Base-by-base conservation (phyloP, 2,888 invertebrate species). In the Rhagonycha fulva region DNA sequence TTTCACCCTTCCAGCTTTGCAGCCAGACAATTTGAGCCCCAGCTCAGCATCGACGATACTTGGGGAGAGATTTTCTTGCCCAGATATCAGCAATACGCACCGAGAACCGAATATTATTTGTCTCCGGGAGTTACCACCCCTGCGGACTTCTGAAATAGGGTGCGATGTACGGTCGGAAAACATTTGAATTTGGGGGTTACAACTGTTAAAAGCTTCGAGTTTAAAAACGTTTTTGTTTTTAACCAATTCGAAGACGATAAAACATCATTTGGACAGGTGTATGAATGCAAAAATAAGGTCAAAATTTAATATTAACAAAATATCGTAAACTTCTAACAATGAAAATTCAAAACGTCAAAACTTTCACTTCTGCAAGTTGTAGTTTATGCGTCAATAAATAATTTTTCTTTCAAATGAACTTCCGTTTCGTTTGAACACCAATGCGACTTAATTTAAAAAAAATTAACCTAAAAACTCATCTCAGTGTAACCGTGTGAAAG, bases 401-500 rank as follows among this genome's bases (percentile, higher is more conserved):
- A 66, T 66, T 66, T 66, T 66, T 62, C 23, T 60, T 70, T 70
- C n/a, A 23, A 47, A 47, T 47, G 12, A 69, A 69, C 19, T 47
- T 47, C 47, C 68, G 68, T 66, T 66, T 66, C 68, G 32, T 69
- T 60, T 60, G 69, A n/a, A 24, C 47, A 14, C 69, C 24, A 69
- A 11, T n/a, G 47, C 12, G 26, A 68, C 68, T 69, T 19, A 23
- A 47, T 66, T 66, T 23, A 24, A 24, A 66, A 24, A 24, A 24
- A 68, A 74, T 47, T 74, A 76, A 76, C 76, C 76, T 76, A 63
- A 76, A 76, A 76, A 76, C 61, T 70, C 77, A 67, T 23, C 74
- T 70, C 70, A 68, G 71, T 76, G 76, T 76, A 74, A 75, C 77
- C 70, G 77, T 77, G 77, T 75, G 77, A 77, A 77, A 77, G 77